Base-by-base conservation (phyloP, 1,140 invertebrate species). In the Drosophila navojoa region DNA sequence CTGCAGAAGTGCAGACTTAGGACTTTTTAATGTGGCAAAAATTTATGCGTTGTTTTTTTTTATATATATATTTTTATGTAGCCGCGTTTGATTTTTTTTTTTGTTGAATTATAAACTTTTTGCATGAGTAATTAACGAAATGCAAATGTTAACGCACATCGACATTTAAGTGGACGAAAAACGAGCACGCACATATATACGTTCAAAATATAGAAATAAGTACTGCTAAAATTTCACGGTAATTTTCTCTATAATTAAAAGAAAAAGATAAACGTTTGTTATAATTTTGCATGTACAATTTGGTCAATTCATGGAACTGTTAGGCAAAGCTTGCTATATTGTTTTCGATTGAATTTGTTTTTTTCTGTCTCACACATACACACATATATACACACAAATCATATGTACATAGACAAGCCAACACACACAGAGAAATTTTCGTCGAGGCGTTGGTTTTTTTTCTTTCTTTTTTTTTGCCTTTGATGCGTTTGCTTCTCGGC, bases 171-270 rank as follows among this genome's bases (percentile, higher is more conserved):
- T 62, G 45, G 82, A 87, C 76, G 79, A 75, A 89, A 62, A 62
- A 84, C 64, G 72, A 71, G 66, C 73, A 80, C 69, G 63, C 68
- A 72, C 68, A 76, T 79, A 82, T 70, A 87, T 82, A 82, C 69
- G 79, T 79, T 81, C 55, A 79, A 80, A 77, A 80, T 79, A 62
- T 87, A 77, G 53, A 89, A 89, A 89, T 76, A 53, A 82, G 74
- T 69, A 86, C 81, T 76, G 84, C 80, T 84, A 87, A 87, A 87
- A 79, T 84, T 87, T 89, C 84, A 87, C 84, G 73, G 76, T 89
- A 87, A 87, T 87, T 87, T 87, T 79, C 67, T 89, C 84, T 87
- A 79, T 67, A 89, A 89, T 84, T 89, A 75, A 79, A 66, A 74
- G 69, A 79, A 71, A 79, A 79, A 80, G 38, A 71, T 44, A 76